These are phyloP conservation scores for Cryptocephalus moraei DNA, from an alignment of 2,888 invertebrate species.

Conservation along the genomic window DNA sequence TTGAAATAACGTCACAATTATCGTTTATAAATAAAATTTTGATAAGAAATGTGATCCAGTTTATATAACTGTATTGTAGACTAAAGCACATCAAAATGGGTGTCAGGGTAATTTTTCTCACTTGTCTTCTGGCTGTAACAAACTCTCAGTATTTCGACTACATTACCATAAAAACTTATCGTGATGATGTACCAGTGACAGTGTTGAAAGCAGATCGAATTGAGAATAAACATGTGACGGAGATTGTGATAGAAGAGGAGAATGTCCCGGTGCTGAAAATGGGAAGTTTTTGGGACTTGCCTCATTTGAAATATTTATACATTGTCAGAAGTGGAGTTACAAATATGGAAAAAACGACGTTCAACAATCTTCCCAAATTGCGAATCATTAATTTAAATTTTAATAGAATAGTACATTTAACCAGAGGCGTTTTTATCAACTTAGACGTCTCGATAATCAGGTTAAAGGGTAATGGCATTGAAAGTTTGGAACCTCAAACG, in stretches of 20 bases:
- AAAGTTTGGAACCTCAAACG: constrained; percentile 11
- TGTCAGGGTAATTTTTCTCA: too few species aligned
- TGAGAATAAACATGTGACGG: constrained; percentile 10
- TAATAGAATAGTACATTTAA: constrained; percentile 13
- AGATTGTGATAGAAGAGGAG: constrained; percentile 17
- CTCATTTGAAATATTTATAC: constrained; percentile 12
- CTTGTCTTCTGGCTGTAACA: too few species aligned
- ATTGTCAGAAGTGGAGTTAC: constrained; percentile 9
- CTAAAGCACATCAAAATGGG: too few species aligned
- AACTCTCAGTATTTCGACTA: constrained; percentile 4
- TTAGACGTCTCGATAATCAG: constrained; percentile 12
- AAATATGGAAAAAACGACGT: constrained; percentile 13
- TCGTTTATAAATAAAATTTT: too few species aligned
- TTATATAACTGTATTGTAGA: too few species aligned
- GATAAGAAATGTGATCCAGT: too few species aligned
- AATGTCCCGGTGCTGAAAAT: constrained; percentile 12
- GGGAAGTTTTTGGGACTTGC: constrained; percentile 13
- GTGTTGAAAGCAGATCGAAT: constrained; percentile 10
- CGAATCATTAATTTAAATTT: constrained; percentile 13
- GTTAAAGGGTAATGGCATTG: constrained; percentile 16
- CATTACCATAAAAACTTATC: constrained; percentile 6
- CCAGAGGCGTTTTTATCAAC: constrained; percentile 14
- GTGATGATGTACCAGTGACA: constrained; percentile 4
- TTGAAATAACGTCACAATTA: too few species aligned
- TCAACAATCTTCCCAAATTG: constrained; percentile 13